Conservation (phyloP, 1,140 invertebrate species). For the Heliconius congener region DNA sequence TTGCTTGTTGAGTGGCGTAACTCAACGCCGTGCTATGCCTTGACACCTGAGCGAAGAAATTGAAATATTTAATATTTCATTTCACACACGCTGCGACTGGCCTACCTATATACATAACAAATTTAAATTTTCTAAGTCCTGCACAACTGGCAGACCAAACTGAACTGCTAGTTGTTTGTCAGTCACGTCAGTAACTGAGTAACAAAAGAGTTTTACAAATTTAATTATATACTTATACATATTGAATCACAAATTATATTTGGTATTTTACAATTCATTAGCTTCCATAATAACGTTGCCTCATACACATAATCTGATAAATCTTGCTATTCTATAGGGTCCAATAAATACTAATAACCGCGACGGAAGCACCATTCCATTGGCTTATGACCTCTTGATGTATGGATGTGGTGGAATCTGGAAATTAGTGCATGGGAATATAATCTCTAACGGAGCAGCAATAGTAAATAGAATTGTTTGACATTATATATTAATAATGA, state of each 20-base stretch:
- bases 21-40: no score
- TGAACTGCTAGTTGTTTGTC: no score
- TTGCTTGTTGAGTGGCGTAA: no score
- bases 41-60: no score
- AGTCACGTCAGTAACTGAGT: no score
- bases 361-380: neutral
- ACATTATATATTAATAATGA: neutral
- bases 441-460: neutral
- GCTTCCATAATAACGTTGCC: neutral
- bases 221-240: neutral
- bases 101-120: no score
- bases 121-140: no score
- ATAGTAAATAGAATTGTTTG: neutral
- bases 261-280: neutral
- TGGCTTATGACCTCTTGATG: conserved; percentile 7
- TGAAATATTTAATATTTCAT: no score
- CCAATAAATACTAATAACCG: conserved; percentile 10
- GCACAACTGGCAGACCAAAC: no score
- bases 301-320: neutral
- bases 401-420: neutral
- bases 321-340: conserved; percentile 10
- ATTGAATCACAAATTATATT: neutral
- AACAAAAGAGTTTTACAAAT: no score
- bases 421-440: neutral
- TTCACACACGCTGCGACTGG: no score